Conservation (phyloP, 2,888 invertebrate genomes). For the Rutpela maculata region DNA sequence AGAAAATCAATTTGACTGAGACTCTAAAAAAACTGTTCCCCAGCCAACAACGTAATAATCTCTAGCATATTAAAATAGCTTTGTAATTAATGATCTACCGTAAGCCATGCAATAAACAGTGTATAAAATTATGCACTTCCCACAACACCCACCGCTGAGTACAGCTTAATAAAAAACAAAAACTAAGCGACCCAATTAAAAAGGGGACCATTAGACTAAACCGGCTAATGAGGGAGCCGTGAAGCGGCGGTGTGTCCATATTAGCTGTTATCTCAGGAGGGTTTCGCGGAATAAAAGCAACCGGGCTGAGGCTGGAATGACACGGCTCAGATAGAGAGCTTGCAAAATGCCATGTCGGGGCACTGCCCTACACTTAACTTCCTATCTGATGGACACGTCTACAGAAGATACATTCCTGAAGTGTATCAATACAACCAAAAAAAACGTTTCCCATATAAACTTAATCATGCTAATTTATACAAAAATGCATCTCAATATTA, state of each 20-base stretch:
- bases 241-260: conserved; percentile 17
- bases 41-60: no score
- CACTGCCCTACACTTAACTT: conserved; percentile 26
- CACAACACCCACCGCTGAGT: background rate
- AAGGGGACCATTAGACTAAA: conserved; percentile 19
- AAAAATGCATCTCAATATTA: no score
- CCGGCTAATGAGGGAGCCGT: conserved; percentile 14
- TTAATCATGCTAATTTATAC: no score
- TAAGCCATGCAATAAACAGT: background rate
- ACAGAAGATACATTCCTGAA: background rate
- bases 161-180: conserved; percentile 4
- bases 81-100: no score
- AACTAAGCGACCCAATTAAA: conserved; percentile 19
- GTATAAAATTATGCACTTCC: background rate
- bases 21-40: no score
- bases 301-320: conserved; percentile 21
- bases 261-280: conserved; percentile 15
- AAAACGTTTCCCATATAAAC: background rate
- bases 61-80: no score
- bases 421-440: background rate
- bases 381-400: conserved; percentile 41
- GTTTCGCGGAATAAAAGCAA: conserved; percentile 24
- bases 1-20: no score
- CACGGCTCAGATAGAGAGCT: conserved; percentile 9
- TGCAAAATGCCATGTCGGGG: conserved; percentile 24